Conservation (phyloP, 2,113 vertebrate species). For the Equus quagga region DNA sequence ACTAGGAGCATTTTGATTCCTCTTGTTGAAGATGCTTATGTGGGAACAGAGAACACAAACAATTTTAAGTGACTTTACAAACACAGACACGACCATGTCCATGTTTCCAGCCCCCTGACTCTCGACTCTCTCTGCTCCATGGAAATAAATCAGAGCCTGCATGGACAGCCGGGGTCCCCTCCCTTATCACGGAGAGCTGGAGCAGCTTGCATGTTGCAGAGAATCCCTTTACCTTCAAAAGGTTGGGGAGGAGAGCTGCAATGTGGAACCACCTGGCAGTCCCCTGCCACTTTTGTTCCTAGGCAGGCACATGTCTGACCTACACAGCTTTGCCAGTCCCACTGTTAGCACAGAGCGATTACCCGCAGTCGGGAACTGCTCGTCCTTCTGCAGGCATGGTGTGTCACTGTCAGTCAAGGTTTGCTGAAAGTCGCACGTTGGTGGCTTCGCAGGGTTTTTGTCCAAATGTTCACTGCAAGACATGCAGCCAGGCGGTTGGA, state of each 20-base stretch:
- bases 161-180: accelerated
- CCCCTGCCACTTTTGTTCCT: not conserved
- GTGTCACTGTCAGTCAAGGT: not conserved
- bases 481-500: accelerated
- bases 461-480: not conserved
- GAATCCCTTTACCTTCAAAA: not conserved
- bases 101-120: accelerated
- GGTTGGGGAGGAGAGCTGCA: accelerated
- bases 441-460: accelerated
- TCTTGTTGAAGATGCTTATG: accelerated
- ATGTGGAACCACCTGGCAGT: not conserved
- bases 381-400: not conserved
- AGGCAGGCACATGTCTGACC: not conserved
- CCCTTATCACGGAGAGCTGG: accelerated
- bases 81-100: accelerated
- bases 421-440: not conserved
- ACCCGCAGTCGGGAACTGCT: not conserved
- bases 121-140: not conserved
- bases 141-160: too few species aligned
- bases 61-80: too few species aligned
- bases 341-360: not conserved
- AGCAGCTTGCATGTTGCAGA: accelerated
- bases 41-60: too few species aligned
- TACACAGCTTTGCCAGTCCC: not conserved
- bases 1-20: accelerated